phyloP scores from a whole-genome alignment of 1,140 invertebrate species.

The Euglossa dilemma region DNA sequence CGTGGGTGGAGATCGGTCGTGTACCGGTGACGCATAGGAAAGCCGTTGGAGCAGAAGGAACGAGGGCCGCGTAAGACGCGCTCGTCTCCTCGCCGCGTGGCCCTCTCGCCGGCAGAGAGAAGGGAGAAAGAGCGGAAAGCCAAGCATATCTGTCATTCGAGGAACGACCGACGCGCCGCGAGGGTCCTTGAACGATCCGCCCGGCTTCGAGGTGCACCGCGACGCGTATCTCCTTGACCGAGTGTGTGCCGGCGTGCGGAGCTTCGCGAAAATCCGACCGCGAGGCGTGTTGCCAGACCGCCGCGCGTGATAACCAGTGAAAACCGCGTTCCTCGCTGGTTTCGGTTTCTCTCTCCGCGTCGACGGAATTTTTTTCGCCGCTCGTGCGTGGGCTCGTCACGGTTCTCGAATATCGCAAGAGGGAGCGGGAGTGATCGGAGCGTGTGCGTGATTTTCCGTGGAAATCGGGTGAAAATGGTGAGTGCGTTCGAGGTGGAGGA shows the following conservation, averaged over 20 bases:
- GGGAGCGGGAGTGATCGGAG: neutral
- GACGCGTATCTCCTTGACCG: neutral
- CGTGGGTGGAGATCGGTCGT: conserved; percentile 67
- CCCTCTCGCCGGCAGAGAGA: neutral
- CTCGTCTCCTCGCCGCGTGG: conserved; percentile 43
- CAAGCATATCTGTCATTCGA: conserved; percentile 72
- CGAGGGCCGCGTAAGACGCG: conserved; percentile 21
- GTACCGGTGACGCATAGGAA: conserved; percentile 69
- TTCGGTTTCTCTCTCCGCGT: neutral
- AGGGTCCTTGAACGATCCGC: conserved; percentile 50
- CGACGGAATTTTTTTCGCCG: neutral
- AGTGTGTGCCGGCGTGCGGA: neutral
- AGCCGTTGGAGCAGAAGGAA: conserved; percentile 52
- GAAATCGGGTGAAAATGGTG: neutral
- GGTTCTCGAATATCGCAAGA: too few relatives aligned
- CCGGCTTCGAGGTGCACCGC: neutral
- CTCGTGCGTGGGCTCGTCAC: too few relatives aligned
- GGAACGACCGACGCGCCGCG: conserved; percentile 66
- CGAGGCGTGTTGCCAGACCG: neutral
- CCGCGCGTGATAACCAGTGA: conserved; percentile 20
- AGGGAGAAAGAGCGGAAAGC: conserved; percentile 43
- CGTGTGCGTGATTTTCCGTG: neutral
- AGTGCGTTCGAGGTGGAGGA: neutral
- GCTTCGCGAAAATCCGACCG: neutral
- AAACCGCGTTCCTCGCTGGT: conserved; percentile 5